phyloP scores from a whole-genome alignment of 2,888 invertebrate species.

The Synergus laeviventris region DNA sequence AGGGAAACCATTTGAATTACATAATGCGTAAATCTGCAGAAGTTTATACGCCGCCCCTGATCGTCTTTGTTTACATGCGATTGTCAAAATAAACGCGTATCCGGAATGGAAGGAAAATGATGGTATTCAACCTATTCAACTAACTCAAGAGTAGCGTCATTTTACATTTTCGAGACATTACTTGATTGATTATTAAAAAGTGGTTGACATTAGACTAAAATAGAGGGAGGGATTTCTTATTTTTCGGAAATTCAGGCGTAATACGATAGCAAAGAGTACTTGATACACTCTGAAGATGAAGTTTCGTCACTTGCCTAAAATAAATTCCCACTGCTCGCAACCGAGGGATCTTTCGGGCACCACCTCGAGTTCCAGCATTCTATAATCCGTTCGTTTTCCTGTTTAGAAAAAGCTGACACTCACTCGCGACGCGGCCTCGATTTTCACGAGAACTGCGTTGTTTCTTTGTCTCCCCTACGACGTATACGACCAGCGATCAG shows the following conservation, averaged over 20 bases:
- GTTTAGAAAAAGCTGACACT: slow-evolving; percentile 48
- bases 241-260: slow-evolving; percentile 58
- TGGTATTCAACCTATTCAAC: slow-evolving; percentile 8
- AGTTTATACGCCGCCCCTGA: slow-evolving; percentile 54
- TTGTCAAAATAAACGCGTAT: slow-evolving; percentile 64
- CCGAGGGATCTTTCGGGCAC: slow-evolving; percentile 96
- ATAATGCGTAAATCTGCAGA: slow-evolving; percentile 59
- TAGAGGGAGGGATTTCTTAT: neutral
- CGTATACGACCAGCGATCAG: slow-evolving; percentile 68
- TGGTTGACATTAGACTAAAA: neutral
- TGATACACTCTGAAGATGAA: slow-evolving; percentile 40
- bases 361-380: slow-evolving; percentile 97
- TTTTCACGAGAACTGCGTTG: slow-evolving; percentile 71
- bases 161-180: neutral
- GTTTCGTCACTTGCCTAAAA: slow-evolving; percentile 86
- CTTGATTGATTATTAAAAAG: neutral
- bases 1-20: slow-evolving; percentile 59
- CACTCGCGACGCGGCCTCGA: slow-evolving; percentile 59
- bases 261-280: slow-evolving; percentile 50
- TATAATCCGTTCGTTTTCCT: slow-evolving; percentile 50
- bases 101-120: slow-evolving; percentile 35
- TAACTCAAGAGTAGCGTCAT: slow-evolving; percentile 22
- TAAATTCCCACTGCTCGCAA: slow-evolving; percentile 98
- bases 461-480: slow-evolving; percentile 63
- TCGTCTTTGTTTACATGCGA: slow-evolving; percentile 69